Percentiles rank a stretch among this genome's conserved stretches.
These are phyloP conservation scores for Papilio polyxenes DNA, from an alignment of 1,140 invertebrate species.

Conservation along the genomic window DNA sequence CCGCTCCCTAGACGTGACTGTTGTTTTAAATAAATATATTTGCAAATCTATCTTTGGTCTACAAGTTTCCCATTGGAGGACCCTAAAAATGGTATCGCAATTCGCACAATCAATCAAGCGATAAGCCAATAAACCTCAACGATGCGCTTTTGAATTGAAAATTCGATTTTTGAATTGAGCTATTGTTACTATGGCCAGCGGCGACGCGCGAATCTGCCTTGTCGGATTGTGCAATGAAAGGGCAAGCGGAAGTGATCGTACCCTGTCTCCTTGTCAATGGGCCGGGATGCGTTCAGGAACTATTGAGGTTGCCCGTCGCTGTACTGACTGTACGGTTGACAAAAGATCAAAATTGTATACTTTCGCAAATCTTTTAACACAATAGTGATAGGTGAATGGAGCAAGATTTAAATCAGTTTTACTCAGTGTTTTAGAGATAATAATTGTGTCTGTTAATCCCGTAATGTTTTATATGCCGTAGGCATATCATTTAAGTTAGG, in stretches of 20 bases:
- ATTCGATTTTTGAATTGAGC: constrained; percentile 75
- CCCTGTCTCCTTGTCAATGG: constrained; percentile 72
- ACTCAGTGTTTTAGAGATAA: too few species aligned
- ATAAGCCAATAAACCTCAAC: constrained; percentile 81
- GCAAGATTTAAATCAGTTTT: too few species aligned
- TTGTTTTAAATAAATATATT: too few species aligned
- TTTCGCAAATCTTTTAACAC: too few species aligned
- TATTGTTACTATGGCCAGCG: constrained; percentile 73
- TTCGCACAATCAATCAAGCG: constrained; percentile 80
- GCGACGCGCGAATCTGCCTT: constrained; percentile 69
- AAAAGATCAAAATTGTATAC: constrained; percentile 37
- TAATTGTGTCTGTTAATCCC: too few species aligned
- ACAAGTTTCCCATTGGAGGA: not conserved
- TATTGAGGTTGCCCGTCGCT: constrained; percentile 63
- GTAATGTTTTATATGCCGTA: too few species aligned
- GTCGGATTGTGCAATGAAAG: constrained; percentile 73
- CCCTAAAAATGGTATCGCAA: constrained; percentile 56
- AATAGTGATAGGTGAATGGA: too few species aligned
- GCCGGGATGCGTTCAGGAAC: constrained; percentile 70
- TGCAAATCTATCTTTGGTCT: not conserved
- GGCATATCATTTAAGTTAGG: too few species aligned
- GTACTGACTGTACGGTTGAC: constrained; percentile 49
- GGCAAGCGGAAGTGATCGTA: constrained; percentile 71
- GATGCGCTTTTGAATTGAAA: constrained; percentile 78
- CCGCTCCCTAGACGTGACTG: too few species aligned